Evolutionary conservation across 2,888 invertebrate species (phyloP).

Genomic region (Poecilobothrus nobilitatus): DNA sequence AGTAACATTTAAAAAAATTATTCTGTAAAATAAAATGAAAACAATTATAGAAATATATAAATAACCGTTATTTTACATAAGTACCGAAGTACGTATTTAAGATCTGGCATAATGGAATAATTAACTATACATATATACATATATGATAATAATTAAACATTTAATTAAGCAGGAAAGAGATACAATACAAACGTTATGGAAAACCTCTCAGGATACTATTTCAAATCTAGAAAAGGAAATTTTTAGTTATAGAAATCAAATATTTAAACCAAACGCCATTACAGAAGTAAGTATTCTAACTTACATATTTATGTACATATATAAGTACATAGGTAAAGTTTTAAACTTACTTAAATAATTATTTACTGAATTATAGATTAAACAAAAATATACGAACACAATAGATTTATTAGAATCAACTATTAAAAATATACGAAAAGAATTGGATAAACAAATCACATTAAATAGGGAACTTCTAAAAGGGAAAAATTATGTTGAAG

Average conservation of each 20-base stretch:
- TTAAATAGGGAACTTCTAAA: conserved; percentile 26
- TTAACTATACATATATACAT: too few species aligned
- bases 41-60: too few species aligned
- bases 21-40: too few species aligned
- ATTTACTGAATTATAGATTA: conserved; percentile 33
- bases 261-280: conserved; percentile 26
- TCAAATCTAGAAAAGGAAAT: conserved; percentile 59
- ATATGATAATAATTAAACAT: too few species aligned
- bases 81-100: too few species aligned
- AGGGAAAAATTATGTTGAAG: conserved; percentile 27
- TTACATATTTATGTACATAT: too few species aligned
- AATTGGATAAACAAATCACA: conserved; percentile 27
- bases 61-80: too few species aligned
- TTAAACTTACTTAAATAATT: too few species aligned
- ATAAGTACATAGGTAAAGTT: too few species aligned
- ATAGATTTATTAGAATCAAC: conserved; percentile 51
- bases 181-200: conserved; percentile 56
- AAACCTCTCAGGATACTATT: conserved; percentile 57
- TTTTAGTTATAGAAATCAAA: conserved; percentile 44
- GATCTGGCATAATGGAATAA: too few species aligned
- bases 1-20: too few species aligned
- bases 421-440: conserved; percentile 26
- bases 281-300: conserved; percentile 26
- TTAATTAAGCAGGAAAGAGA: conserved; percentile 60
- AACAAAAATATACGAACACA: conserved; percentile 47